A percentile compares a stretch with the other conserved stretches of the same genome.
phyloP scores from a whole-genome alignment of 2,113 vertebrate species.

The Phyllostomus hastatus region DNA sequence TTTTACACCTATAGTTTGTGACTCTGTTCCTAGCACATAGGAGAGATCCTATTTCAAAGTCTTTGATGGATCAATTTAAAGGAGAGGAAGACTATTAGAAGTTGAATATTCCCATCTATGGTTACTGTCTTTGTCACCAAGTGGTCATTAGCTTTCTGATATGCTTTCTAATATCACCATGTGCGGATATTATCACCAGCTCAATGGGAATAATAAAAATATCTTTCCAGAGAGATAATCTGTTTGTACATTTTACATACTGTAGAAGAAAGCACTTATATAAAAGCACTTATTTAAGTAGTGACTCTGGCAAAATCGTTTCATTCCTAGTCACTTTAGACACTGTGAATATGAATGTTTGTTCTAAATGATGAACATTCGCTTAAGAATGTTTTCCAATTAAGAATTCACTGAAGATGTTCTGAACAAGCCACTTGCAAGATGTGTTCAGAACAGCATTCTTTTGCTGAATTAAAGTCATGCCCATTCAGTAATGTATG shows the following conservation, averaged over 20 bases:
- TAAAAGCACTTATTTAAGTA: not conserved
- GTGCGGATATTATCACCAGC: not conserved
- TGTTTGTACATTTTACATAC: not conserved
- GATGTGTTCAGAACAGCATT: not conserved
- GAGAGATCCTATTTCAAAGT: not conserved
- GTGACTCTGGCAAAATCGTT: not conserved
- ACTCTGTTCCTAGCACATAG: not conserved
- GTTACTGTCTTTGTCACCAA: not conserved
- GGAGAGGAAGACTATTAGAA: not conserved
- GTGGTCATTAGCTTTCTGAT: not conserved
- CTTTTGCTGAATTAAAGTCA: not conserved
- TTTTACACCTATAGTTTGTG: not conserved
- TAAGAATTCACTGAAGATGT: not conserved
- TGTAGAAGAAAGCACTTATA: not conserved
- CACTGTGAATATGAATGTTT: not conserved
- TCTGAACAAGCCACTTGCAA: not conserved
- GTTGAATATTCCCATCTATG: not conserved
- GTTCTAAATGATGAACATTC: not conserved
- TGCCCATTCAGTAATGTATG: not conserved
- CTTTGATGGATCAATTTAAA: not conserved
- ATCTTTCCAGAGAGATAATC: not conserved
- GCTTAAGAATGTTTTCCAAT: not conserved
- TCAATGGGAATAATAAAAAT: not conserved
- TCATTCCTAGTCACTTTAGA: not conserved
- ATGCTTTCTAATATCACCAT: not conserved